A percentile compares a stretch with the other conserved stretches of the same genome.
phyloP scores from a whole-genome alignment of 2,113 vertebrate species.

The Ctenomys sociabilis region DNA sequence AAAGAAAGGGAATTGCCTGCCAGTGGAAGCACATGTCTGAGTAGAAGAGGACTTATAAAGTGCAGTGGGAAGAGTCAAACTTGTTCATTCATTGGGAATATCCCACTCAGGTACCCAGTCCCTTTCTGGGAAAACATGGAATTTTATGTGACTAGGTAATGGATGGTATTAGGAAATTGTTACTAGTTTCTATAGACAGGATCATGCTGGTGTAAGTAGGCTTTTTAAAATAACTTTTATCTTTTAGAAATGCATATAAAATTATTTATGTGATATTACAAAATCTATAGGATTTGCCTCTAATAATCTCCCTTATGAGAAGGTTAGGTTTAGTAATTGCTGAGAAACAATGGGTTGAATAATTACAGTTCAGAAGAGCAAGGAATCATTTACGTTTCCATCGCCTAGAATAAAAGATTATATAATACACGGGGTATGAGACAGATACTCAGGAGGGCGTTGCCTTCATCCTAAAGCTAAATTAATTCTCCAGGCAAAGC shows the following conservation, averaged over 20 bases:
- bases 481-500: neutral
- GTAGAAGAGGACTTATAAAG: neutral
- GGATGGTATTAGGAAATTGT: neutral
- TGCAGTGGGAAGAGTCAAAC: neutral
- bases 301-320: neutral
- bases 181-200: neutral
- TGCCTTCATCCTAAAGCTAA: neutral
- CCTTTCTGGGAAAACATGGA: neutral
- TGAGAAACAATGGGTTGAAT: neutral
- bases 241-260: constrained; percentile 49
- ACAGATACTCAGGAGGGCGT: neutral
- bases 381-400: neutral
- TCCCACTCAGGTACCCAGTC: neutral
- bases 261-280: constrained; percentile 38
- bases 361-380: neutral
- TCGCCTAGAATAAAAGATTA: neutral
- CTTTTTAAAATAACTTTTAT: constrained; percentile 24
- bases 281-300: constrained; percentile 2
- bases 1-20: neutral
- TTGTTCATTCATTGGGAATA: neutral
- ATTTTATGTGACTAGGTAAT: neutral
- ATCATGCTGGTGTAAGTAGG: neutral
- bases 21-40: neutral
- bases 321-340: neutral
- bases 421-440: neutral